Evolutionary conservation across 2,888 invertebrate genomes (phyloP).

Genomic region (Coelopa pilipes): DNA sequence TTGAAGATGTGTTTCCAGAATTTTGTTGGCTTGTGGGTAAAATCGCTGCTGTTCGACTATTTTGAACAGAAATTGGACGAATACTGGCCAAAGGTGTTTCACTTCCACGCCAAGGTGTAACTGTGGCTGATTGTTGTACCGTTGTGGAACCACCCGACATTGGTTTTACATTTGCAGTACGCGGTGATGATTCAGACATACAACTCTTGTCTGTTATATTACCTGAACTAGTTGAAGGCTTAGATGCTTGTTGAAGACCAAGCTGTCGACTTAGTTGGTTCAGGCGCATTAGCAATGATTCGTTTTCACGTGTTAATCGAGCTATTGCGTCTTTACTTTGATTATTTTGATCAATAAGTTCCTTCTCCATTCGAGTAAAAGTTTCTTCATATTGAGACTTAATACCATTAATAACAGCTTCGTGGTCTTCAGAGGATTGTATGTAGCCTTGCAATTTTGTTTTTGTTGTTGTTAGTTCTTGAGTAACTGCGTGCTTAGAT

Average conservation of each 20-base stretch:
- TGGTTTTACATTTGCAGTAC: conserved; percentile 94
- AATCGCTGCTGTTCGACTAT: conserved; percentile 79
- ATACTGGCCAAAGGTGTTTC: conserved; percentile 93
- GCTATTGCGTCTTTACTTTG: conserved; percentile 71
- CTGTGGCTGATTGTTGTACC: conserved; percentile 67
- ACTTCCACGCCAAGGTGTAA: conserved; percentile 77
- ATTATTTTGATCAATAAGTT: conserved; percentile 74
- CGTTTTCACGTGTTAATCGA: conserved; percentile 72
- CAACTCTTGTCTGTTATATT: conserved; percentile 70
- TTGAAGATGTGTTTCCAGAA: conserved; percentile 51
- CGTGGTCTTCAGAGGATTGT: conserved; percentile 71
- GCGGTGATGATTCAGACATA: conserved; percentile 70
- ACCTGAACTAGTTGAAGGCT: conserved; percentile 75
- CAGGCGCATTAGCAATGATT: conserved; percentile 77
- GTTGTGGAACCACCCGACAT: conserved; percentile 77
- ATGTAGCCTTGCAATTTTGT: conserved; percentile 69
- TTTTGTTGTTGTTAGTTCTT: conserved; percentile 71
- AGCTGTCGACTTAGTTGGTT: conserved; percentile 76
- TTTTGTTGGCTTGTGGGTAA: conserved; percentile 73
- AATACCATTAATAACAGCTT: conserved; percentile 71
- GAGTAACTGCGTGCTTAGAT: conserved; percentile 72
- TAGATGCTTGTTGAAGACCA: conserved; percentile 73
- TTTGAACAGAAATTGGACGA: conserved; percentile 84
- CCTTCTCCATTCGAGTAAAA: conserved; percentile 77
- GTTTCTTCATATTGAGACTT: conserved; percentile 79